Percentiles rank a stretch among this genome's conserved stretches.
Conservation (phyloP, 2,797 vertebrate species). For the Oceanodroma leucorhoa region DNA sequence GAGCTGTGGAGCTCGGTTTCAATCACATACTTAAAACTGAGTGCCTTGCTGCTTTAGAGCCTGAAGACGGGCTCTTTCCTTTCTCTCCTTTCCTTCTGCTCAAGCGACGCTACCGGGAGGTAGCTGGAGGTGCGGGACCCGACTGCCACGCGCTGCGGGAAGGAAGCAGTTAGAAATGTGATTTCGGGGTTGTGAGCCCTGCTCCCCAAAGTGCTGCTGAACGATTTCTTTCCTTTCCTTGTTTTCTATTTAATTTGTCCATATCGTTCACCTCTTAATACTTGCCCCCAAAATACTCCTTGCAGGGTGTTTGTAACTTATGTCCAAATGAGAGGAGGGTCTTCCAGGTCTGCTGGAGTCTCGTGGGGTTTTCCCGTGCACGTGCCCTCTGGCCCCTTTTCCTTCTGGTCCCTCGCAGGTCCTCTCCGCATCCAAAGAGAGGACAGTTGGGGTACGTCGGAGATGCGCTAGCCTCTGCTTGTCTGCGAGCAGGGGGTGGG, state of each 20-base stretch:
- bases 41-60: not conserved
- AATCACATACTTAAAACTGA: fast-evolving
- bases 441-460: not conserved
- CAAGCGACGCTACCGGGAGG: not conserved
- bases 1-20: not conserved
- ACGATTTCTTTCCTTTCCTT: not conserved
- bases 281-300: not conserved
- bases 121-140: not conserved
- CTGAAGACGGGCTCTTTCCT: not conserved
- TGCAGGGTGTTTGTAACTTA: not conserved
- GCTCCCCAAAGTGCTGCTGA: not conserved
- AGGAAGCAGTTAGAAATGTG: not conserved
- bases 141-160: not conserved
- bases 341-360: not conserved
- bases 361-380: fast-evolving
- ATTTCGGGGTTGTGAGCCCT: not conserved
- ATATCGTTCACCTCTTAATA: not conserved
- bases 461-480: not conserved
- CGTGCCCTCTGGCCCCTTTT: not conserved
- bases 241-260: not conserved
- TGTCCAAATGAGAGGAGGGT: not conserved
- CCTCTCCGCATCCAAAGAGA: not conserved
- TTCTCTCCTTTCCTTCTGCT: not conserved
- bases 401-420: not conserved
- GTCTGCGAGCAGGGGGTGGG: not conserved